Base-by-base conservation (phyloP, 2,797 vertebrate genomes). In the Aldrovandia affinis region DNA sequence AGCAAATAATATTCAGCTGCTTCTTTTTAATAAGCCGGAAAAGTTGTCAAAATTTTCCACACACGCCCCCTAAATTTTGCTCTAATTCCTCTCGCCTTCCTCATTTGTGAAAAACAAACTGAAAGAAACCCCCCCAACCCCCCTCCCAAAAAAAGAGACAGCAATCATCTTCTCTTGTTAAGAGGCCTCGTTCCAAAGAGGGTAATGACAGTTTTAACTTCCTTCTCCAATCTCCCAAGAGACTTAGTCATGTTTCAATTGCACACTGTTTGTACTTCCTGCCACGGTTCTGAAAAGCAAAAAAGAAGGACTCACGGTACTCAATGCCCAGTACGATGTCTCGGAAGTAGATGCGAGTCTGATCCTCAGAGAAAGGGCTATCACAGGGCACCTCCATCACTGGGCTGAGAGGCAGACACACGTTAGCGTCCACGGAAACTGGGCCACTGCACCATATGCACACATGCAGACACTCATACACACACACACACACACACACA, bases 321-420 rank as follows among this genome's bases (percentile, higher is more conserved):
- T 99, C 98, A 0, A 99, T 98, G 87, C 98, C 98, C 89, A 99
- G 93, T 88, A 99, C 96, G 68, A 99, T 93, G 86, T 99, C 98
- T 92, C 97, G 94, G 92, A 99, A 97, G 93, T 98, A 98, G 61
- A 96, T 88, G 57, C 97, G 94, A 3, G 97, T 96, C 92, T 98
- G 97, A 75, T 98, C 96, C 91, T 99, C 98, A 0, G 96, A 92
- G 90, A 99, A 96, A 30, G 96, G 96, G 81, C 87, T 91, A 33
- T 98, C 96, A 2, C 96, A 94, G 2, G 98, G 98, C 4, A 99
- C 98, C 87, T 99, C 98, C 98, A 99, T 99, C 87, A 99, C 97
- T 0, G 97, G 97, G 82, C 98, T 99, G 79, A 18, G 2, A 83
- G 80, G 81, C 77, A 88, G 57, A 15, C 77, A 87, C 6, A 25